Base-by-base conservation (phyloP, 1,140 invertebrate species). In the Pseudomyrmex concolor region DNA sequence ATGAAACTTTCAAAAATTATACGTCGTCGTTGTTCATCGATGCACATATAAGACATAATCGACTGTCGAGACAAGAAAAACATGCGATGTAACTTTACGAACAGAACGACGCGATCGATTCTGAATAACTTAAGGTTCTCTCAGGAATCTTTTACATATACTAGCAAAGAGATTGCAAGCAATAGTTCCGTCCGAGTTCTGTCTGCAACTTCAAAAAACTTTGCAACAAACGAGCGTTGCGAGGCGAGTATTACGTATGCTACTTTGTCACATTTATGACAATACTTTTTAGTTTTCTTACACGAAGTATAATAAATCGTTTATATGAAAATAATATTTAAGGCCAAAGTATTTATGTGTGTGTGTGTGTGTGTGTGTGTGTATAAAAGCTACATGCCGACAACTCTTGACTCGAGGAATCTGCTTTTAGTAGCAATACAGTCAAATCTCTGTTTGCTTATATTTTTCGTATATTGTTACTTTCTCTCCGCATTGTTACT, bases 41-140 rank as follows among this genome's bases (percentile, higher is more conserved):
- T 71, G 59, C 76, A 12, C 66, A 55, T n/a, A 34, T n/a, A 34
- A 50, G 66, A 70, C 43, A 45, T 80, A 80, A 80, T 80, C 76
- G 71, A 71, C 64, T 67, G 19, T 45, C 62, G 34, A 48, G 54
- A 22, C 19, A 22, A 80, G 76, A 80, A 80, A 59, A 80, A 80
- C 54, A 66, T 22, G 54, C 66, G 45, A 60, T 60, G 43, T 59
- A 71, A 80, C 76, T 80, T 70, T 7, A 17, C 66, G 19, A 34
- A 25, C 48, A 12, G n/a, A 7, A 59, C 66, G 63, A 68, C 62
- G 34, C 34, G 76, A 80, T 80, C 76, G 76, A 80, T 80, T 13
- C n/a, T 80, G 76, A 80, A 80, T 80, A 80, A 80, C 76, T 80
- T 80, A 80, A 59, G 54, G 22, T 70, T 80, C 66, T 59, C 43